These are phyloP conservation scores for Tachysurus vachellii DNA, from an alignment of 2,113 vertebrate species.

Conservation along the genomic window DNA sequence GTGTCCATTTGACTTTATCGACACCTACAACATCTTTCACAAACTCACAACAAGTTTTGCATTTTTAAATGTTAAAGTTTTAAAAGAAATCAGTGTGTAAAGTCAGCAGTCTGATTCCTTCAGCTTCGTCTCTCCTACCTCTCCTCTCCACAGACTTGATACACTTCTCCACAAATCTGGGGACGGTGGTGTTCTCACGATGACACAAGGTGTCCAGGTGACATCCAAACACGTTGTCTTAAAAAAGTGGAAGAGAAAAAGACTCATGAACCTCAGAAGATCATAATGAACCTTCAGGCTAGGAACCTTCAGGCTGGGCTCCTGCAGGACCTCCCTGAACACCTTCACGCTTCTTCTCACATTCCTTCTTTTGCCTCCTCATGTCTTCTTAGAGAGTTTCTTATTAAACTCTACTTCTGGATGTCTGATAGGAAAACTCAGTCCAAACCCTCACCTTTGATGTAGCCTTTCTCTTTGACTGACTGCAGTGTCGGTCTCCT, in stretches of 20 bases:
- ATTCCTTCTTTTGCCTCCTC: not conserved
- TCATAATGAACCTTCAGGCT: not conserved
- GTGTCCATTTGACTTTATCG: not conserved
- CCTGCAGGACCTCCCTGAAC: not conserved
- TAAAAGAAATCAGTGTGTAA: not conserved
- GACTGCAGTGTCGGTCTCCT: conserved; percentile 80
- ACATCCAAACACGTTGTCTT: conserved; percentile 93
- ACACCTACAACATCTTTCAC: not conserved
- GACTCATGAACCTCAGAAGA: not conserved
- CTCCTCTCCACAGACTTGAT: conserved; percentile 83
- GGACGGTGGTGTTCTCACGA: conserved; percentile 77
- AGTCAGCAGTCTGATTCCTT: not conserved
- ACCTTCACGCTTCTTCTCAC: not conserved
- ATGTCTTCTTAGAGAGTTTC: not conserved
- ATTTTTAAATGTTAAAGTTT: not conserved
- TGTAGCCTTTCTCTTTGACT: conserved; percentile 83
- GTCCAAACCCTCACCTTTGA: conserved; percentile 68
- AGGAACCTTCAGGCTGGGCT: no score
- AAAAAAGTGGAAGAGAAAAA: conserved; percentile 5
- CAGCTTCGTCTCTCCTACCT: conserved; percentile 67
- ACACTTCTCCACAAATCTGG: conserved; percentile 85
- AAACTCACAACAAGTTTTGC: not conserved
- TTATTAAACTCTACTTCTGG: not conserved
- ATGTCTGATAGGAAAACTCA: no score
- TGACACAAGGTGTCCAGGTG: conserved; percentile 81